A percentile compares a stretch with the other conserved stretches of the same genome.
Evolutionary conservation across 1,140 invertebrate genomes (phyloP).

Genomic region (Hermetia illucens): DNA sequence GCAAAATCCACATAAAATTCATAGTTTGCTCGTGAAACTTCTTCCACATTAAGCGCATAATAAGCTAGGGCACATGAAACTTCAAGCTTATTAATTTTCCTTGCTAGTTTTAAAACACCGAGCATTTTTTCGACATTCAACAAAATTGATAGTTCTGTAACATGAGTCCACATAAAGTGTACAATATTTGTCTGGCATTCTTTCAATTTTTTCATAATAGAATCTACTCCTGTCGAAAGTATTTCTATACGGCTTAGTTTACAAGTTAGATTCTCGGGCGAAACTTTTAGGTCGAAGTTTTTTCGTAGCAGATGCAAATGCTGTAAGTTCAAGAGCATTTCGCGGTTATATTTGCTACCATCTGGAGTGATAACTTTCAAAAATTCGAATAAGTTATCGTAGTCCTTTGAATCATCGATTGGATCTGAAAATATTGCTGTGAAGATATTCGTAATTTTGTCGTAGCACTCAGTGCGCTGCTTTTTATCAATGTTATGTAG

Average conservation of each 20-base stretch:
- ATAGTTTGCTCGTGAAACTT: conserved; percentile 14
- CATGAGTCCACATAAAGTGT: conserved; percentile 10
- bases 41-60: conserved; percentile 14
- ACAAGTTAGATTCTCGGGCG: background rate
- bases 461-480: conserved; percentile 10
- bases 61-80: conserved; percentile 22
- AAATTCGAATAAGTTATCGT: background rate
- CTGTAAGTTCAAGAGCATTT: background rate
- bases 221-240: background rate
- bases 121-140: conserved; percentile 15
- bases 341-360: background rate
- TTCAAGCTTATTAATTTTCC: conserved; percentile 16
- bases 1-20: conserved; percentile 18
- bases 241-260: background rate
- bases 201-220: background rate
- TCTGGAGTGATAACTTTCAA: background rate
- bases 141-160: conserved; percentile 13
- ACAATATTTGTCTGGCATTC: background rate
- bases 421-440: conserved; percentile 5
- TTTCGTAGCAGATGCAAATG: background rate
- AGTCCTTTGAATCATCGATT: background rate
- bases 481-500: conserved; percentile 13
- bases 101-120: conserved; percentile 16
- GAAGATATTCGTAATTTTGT: conserved; percentile 16
- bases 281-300: background rate